A percentile compares a stretch with the other conserved stretches of the same genome.
These are phyloP conservation scores for Hipposideros larvatus DNA, from an alignment of 2,797 vertebrate genomes.

Conservation along the genomic window DNA sequence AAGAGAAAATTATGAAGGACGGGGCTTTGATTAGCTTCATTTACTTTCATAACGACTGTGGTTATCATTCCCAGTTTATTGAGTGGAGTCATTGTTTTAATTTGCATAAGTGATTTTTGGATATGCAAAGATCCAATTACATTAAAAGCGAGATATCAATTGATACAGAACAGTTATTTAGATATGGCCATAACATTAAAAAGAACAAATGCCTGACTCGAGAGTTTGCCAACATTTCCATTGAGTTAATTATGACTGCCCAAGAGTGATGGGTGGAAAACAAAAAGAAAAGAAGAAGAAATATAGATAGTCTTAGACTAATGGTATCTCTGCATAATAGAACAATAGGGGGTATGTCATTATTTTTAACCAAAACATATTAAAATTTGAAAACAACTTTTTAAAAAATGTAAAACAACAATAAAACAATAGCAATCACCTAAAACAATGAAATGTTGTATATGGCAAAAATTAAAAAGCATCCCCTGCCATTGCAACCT, in stretches of 20 bases:
- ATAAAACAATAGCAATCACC: background rate
- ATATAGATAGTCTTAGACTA: slow-evolving; percentile 62
- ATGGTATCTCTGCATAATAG: slow-evolving; percentile 66
- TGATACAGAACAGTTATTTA: slow-evolving; percentile 84
- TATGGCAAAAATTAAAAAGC: background rate
- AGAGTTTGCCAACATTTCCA: slow-evolving; percentile 85
- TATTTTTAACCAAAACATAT: background rate
- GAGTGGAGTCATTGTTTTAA: slow-evolving; percentile 83
- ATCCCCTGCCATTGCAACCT: fast-evolving
- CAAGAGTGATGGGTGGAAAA: slow-evolving; percentile 69
- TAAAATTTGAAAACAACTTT: background rate
- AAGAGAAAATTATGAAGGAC: slow-evolving; percentile 63
- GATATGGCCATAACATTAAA: slow-evolving; percentile 77
- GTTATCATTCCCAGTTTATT: slow-evolving; percentile 71
- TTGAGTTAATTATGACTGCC: slow-evolving; percentile 80
- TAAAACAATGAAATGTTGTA: background rate
- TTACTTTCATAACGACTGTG: background rate
- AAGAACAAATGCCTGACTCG: slow-evolving; percentile 76
- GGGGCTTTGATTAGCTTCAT: slow-evolving; percentile 52
- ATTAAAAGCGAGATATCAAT: slow-evolving; percentile 86
- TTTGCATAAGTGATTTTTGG: slow-evolving; percentile 85
- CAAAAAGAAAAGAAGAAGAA: slow-evolving; percentile 64
- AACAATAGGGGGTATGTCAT: slow-evolving; percentile 52
- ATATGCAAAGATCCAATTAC: slow-evolving; percentile 85
- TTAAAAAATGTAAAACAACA: background rate